These are phyloP conservation scores for Conopomorpha cramerella DNA, from an alignment of 1,140 invertebrate species.

Conservation along the genomic window DNA sequence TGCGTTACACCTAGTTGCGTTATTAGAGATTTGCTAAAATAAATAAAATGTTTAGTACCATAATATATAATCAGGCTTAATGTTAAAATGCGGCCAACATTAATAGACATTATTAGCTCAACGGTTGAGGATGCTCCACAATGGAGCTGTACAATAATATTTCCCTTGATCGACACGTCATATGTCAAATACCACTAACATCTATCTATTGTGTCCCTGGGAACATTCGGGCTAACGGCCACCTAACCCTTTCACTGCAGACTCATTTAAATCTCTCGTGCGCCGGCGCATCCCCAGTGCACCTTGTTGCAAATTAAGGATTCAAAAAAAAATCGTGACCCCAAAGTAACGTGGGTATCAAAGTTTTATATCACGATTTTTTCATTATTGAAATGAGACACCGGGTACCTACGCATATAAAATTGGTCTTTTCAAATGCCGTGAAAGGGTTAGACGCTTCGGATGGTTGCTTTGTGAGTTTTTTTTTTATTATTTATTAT, in stretches of 20 bases:
- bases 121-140: too few species aligned
- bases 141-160: constrained; percentile 14
- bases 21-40: too few species aligned
- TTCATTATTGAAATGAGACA: constrained; percentile 57
- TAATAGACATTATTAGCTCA: too few species aligned
- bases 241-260: constrained; percentile 40
- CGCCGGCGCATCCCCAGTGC: constrained; percentile 37
- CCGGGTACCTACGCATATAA: constrained; percentile 45
- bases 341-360: constrained; percentile 53
- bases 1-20: too few species aligned
- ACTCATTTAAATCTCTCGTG: constrained; percentile 45
- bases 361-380: constrained; percentile 34
- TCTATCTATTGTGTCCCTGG: constrained; percentile 31
- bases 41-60: too few species aligned
- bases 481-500: constrained; percentile 31
- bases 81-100: too few species aligned
- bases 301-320: constrained; percentile 59
- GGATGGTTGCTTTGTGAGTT: constrained; percentile 22
- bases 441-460: constrained; percentile 39
- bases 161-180: constrained; percentile 28
- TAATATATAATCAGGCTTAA: too few species aligned
- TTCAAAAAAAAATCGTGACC: constrained; percentile 50
- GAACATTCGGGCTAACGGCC: constrained; percentile 30
- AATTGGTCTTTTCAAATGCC: constrained; percentile 44
- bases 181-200: constrained; percentile 33